These are phyloP conservation scores for Acronicta alni DNA, from an alignment of 2,888 invertebrate species.

Conservation along the genomic window DNA sequence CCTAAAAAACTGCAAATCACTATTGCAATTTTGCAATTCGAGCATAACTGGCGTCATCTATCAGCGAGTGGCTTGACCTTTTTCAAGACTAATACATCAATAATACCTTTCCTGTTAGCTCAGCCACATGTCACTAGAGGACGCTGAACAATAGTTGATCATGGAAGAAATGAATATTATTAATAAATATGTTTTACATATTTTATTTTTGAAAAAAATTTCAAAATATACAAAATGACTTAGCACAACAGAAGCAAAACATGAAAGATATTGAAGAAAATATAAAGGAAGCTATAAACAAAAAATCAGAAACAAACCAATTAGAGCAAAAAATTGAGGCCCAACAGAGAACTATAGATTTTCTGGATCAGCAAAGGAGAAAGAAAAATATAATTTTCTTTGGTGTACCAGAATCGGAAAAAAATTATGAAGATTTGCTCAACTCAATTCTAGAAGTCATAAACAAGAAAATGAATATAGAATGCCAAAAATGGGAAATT, in stretches of 20 bases:
- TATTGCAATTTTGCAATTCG: too few species aligned
- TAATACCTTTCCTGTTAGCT: too few species aligned
- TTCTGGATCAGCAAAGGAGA: conserved; percentile 42
- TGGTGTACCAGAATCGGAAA: conserved; percentile 31
- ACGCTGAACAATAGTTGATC: background rate
- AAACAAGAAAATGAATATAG: conserved; percentile 3
- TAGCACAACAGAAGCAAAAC: conserved; percentile 43
- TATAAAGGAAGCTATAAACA: conserved; percentile 39
- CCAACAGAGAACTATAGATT: conserved; percentile 52
- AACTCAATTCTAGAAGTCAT: background rate
- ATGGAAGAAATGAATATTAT: conserved; percentile 30
- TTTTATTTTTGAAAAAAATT: too few species aligned
- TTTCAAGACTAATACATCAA: too few species aligned
- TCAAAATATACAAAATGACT: conserved; percentile 41
- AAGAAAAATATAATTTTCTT: conserved; percentile 54
- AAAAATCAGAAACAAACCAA: conserved; percentile 39
- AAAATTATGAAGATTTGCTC: background rate
- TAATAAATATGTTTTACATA: too few species aligned
- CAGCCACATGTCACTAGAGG: too few species aligned
- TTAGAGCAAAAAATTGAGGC: conserved; percentile 49
- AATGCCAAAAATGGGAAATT: conserved; percentile 22
- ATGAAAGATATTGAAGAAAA: conserved; percentile 53
- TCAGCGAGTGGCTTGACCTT: too few species aligned
- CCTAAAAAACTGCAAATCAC: too few species aligned
- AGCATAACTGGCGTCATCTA: too few species aligned